Percentiles rank a stretch among this genome's conserved stretches.
Evolutionary conservation across 1,140 invertebrate species (phyloP).

Genomic region (Brachionus paranguensis): DNA sequence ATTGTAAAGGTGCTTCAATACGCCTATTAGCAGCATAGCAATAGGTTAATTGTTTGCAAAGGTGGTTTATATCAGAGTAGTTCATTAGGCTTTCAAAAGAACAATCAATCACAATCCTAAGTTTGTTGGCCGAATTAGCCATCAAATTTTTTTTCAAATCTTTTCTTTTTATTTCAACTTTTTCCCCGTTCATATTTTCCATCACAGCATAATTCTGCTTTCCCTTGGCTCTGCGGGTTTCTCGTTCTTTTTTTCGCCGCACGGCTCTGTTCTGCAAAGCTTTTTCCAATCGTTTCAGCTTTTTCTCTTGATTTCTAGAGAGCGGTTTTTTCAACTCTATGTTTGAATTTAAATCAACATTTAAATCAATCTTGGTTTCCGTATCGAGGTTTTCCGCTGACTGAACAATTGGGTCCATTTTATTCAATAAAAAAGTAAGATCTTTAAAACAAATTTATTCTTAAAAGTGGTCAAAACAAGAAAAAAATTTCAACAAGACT

Average conservation of each 20-base stretch:
- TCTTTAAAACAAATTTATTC: neutral
- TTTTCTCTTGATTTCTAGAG: conserved; percentile 38
- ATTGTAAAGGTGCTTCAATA: conserved; percentile 68
- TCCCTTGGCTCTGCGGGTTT: neutral
- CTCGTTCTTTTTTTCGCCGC: conserved; percentile 20
- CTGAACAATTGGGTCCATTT: neutral
- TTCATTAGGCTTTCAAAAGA: conserved; percentile 38
- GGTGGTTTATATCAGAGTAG: conserved; percentile 31
- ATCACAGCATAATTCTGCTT: conserved; percentile 14
- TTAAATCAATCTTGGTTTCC: neutral
- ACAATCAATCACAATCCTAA: conserved; percentile 20
- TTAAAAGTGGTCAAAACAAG: neutral
- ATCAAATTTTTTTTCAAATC: conserved; percentile 27
- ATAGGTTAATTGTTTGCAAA: conserved; percentile 68
- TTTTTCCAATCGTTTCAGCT: conserved; percentile 12
- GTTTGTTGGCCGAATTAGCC: conserved; percentile 19
- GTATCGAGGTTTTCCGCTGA: neutral
- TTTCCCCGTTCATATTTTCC: conserved; percentile 21
- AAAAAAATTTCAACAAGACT: neutral
- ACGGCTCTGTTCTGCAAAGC: neutral
- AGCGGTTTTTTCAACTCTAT: neutral
- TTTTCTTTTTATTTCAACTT: conserved; percentile 35
- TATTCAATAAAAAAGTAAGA: neutral
- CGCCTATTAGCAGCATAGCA: conserved; percentile 88
- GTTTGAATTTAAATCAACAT: neutral